Base-by-base conservation (phyloP, 2,113 vertebrate genomes). In the Cyanocitta stelleri region DNA sequence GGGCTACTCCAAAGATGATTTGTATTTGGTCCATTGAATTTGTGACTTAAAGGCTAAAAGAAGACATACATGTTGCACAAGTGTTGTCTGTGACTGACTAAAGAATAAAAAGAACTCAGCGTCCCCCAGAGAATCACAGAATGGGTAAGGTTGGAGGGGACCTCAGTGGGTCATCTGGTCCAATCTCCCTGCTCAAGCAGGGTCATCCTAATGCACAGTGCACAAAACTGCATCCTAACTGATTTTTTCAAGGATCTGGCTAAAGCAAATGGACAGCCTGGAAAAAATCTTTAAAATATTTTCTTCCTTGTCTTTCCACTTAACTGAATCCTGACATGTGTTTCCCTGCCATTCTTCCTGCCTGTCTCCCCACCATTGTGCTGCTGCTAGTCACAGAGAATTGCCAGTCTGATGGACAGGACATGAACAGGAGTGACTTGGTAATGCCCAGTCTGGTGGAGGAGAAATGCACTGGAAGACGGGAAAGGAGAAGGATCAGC, bases 1-100 rank as follows among this genome's bases (percentile, higher is more conserved):
- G n/a, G 39, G 13, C 35, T 80, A 7, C 26, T 87, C 71, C 62
- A 71, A 78, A 87, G 58, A 44, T 67, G 7, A 86, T 13, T 48
- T 87, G 10, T 56, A 59, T 85, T 74, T 79, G 16, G 43, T 58
- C 54, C 39, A 30, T 5, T 92, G 64, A 67, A 78, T 94, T 93
- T 95, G 66, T 92, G 90, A 85, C 64, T 90, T 88, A 51, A 74
- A 79, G 64, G 44, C 46, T 95, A 35, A 67, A 94, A 91, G 61
- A 85, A 79, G 64, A 51, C 15, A 37, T 59, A 23, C 2, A 1
- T 41, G 3, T 67, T 77, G 41, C 20, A 33, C 87, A 96, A 82
- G 41, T 67, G 33, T 19, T 76, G 48, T 39, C 69, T 49, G 1
- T 63, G 56, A 44, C 27, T 82, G 69, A n/a, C 16, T 78, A 27